Evolutionary conservation across 2,888 invertebrate species (phyloP).

Genomic region (Drosophila testacea): DNA sequence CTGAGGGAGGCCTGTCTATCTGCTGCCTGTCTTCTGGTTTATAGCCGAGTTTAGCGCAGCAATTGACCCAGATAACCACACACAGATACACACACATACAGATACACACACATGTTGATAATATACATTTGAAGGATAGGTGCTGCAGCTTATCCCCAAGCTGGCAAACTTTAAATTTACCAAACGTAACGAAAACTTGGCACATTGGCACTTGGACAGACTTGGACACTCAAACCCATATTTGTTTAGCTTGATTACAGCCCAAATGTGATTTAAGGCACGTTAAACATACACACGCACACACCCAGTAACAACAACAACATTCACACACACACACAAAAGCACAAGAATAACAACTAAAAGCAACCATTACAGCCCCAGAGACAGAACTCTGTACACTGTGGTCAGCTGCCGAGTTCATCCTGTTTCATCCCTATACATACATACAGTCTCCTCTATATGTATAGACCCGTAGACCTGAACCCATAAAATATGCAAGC

Average conservation of each 20-base stretch:
- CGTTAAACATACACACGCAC: conserved; percentile 61
- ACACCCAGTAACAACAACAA: conserved; percentile 27
- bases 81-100: conserved; percentile 14
- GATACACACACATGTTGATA: conserved; percentile 6
- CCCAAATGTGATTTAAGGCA: conserved; percentile 80
- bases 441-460: conserved; percentile 2
- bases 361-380: conserved; percentile 33
- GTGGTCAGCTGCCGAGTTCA: conserved; percentile 35
- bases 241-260: conserved; percentile 80
- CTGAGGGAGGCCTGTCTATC: background rate
- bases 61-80: conserved; percentile 67
- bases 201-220: conserved; percentile 44
- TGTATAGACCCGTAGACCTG: conserved; percentile 5
- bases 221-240: conserved; percentile 39
- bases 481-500: conserved; percentile 66
- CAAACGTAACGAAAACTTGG: conserved; percentile 57
- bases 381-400: conserved; percentile 25
- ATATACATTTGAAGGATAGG: conserved; percentile 26
- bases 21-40: conserved; percentile 26
- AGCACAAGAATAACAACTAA: conserved; percentile 32
- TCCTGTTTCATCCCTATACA: conserved; percentile 2
- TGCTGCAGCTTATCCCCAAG: conserved; percentile 23
- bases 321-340: background rate
- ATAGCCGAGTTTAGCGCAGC: conserved; percentile 40
- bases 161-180: conserved; percentile 52